These are phyloP conservation scores for Poeciliopsis prolifica DNA, from an alignment of 2,113 vertebrate species.

Conservation along the genomic window DNA sequence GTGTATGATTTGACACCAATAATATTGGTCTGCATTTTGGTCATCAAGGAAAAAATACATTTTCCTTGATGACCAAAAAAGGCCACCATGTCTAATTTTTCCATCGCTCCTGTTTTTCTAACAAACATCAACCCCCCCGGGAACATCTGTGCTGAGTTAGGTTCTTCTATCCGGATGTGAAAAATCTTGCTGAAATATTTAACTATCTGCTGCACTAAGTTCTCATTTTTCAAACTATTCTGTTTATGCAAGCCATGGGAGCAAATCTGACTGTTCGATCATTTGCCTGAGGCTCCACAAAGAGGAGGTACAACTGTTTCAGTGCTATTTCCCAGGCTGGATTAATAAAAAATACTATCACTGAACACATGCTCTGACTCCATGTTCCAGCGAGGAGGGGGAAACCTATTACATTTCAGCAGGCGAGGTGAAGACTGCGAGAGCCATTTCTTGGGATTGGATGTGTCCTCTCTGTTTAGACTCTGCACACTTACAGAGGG, in stretches of 20 bases:
- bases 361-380: slow-evolving; percentile 60
- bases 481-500: slow-evolving; percentile 37
- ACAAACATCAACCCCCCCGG: too few species aligned
- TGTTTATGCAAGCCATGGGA: slow-evolving; percentile 28
- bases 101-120: too few species aligned
- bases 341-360: slow-evolving; percentile 70
- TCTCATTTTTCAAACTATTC: slow-evolving; percentile 10
- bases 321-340: slow-evolving; percentile 63
- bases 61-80: too few species aligned
- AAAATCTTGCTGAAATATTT: too few species aligned
- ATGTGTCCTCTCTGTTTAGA: slow-evolving; percentile 74
- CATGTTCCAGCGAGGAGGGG: slow-evolving; percentile 19
- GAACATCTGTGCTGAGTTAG: too few species aligned
- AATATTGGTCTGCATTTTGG: too few species aligned
- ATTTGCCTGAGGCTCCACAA: slow-evolving; percentile 29
- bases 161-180: too few species aligned
- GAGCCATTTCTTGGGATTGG: slow-evolving; percentile 64
- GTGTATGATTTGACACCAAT: too few species aligned
- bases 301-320: slow-evolving; percentile 48
- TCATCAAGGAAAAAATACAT: too few species aligned
- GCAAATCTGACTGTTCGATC: slow-evolving; percentile 43
- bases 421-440: slow-evolving; percentile 39
- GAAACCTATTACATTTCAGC: slow-evolving; percentile 61
- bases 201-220: not conserved
- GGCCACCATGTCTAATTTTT: too few species aligned